Base-by-base conservation (phyloP, 1,140 invertebrate genomes). In the Cherax destructor region DNA sequence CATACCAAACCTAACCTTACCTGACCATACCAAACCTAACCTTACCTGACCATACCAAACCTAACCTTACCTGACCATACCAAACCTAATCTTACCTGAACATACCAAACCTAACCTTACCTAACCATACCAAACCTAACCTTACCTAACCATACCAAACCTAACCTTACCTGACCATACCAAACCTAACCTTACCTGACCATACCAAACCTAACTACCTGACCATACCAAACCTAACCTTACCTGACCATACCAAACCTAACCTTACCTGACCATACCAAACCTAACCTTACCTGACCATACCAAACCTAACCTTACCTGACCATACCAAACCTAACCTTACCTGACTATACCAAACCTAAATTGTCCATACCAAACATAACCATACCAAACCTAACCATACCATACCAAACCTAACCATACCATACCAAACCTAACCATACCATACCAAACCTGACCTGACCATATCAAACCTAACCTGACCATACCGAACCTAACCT, bases 401-500 rank as follows among this genome's bases (percentile, higher is more conserved):
- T 0, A 56, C 52, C 52, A 9, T 9, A 56, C 52, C 52, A 9
- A 56, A 56, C 52, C 52, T 69, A 69, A 69, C 61, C 61, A 16
- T 5, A 6, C 61, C 61, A 5, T 16, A 10, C 61, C 21, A 5
- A n/a, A 69, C 10, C 61, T 69, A 69, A 69, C 61, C 61, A 4
- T 9, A 65, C 5, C 11, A 9, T 9, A 65, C 61, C 61, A 9
- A 65, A 65, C 61, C 61, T 65, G 18, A 65, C 61, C 61, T 69
- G 5, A 69, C 21, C 61, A 16, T 16, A 69, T 6, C 61, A 16
- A 69, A 69, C 7, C 3, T 56, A 52, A 81, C 79, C 79, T 81
- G 56, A 59, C 79, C 79, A 59, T 56, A 81, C 79, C 79, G 3
- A 81, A 81, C 79, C 41, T 81, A 81, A 81, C 49, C 50, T 81